phyloP scores from a whole-genome alignment of 2,888 invertebrate species.

The Folsomia candida region DNA sequence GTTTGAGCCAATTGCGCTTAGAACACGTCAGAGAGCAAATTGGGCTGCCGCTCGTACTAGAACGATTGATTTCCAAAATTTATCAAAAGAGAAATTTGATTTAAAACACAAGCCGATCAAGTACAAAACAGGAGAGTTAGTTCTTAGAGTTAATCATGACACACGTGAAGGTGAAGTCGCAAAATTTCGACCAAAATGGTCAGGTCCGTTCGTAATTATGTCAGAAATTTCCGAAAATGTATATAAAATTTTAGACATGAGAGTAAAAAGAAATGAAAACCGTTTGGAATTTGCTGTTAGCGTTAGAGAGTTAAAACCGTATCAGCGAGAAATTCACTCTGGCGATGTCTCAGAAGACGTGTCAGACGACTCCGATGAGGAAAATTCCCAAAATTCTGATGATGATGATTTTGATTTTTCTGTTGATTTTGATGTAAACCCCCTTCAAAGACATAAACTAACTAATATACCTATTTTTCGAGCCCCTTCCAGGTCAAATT shows the following conservation, averaged over 20 bases:
- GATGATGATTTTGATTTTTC: too few relatives aligned
- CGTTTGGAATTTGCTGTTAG: neutral
- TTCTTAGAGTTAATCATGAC: conserved; percentile 15
- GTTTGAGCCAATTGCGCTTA: too few relatives aligned
- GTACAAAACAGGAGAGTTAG: conserved; percentile 7
- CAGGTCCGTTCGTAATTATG: conserved; percentile 16
- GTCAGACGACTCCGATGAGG: too few relatives aligned
- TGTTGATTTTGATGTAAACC: too few relatives aligned
- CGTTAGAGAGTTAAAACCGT: neutral
- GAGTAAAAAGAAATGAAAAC: neutral
- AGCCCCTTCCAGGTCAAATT: too few relatives aligned
- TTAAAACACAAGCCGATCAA: neutral
- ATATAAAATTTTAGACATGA: conserved; percentile 15
- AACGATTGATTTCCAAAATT: conserved; percentile 10
- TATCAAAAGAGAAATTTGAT: conserved; percentile 16
- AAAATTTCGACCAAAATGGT: conserved; percentile 20
- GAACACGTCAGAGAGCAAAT: too few relatives aligned
- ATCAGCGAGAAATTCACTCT: too few relatives aligned
- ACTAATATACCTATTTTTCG: too few relatives aligned
- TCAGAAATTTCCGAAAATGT: conserved; percentile 8
- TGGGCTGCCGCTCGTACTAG: too few relatives aligned
- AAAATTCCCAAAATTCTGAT: too few relatives aligned
- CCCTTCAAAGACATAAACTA: too few relatives aligned
- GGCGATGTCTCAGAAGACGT: too few relatives aligned
- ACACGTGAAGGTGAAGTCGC: conserved; percentile 2